Evolutionary conservation across 2,888 invertebrate genomes (phyloP).

Genomic region (Lithophane socia): DNA sequence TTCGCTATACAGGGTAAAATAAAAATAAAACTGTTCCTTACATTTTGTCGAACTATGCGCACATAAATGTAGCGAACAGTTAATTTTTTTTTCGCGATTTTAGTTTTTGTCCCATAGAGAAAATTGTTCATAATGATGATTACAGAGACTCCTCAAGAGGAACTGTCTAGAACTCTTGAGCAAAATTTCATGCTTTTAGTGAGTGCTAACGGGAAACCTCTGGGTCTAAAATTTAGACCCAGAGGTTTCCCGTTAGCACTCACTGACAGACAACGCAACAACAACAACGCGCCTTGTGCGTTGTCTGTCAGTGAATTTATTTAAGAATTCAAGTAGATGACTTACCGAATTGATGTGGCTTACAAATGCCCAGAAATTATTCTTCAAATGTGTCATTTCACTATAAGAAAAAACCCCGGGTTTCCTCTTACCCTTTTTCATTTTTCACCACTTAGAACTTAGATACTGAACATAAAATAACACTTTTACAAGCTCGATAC

Average conservation of each 20-base stretch:
- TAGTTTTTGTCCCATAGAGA: too few species aligned
- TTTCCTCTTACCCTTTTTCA: background rate
- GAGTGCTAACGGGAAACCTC: too few species aligned
- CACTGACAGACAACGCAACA: background rate
- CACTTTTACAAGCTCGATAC: background rate
- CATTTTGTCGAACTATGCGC: too few species aligned
- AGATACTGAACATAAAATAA: background rate
- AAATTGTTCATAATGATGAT: too few species aligned
- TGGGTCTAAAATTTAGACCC: too few species aligned
- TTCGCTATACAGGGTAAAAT: too few species aligned
- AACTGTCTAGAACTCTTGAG: background rate
- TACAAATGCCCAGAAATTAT: background rate
- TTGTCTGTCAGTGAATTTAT: background rate
- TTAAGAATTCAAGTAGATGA: background rate
- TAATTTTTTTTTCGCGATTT: too few species aligned
- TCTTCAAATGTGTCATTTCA: slow-evolving; percentile 3
- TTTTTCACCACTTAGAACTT: background rate
- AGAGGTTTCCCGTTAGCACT: background rate
- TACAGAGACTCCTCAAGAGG: too few species aligned
- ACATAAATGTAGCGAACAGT: too few species aligned
- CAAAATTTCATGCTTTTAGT: too few species aligned
- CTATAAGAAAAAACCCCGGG: background rate
- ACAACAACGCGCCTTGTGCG: too few species aligned
- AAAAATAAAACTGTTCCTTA: too few species aligned
- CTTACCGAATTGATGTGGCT: background rate